phyloP scores from a whole-genome alignment of 2,888 invertebrate species.

The Charanyca ferruginea region DNA sequence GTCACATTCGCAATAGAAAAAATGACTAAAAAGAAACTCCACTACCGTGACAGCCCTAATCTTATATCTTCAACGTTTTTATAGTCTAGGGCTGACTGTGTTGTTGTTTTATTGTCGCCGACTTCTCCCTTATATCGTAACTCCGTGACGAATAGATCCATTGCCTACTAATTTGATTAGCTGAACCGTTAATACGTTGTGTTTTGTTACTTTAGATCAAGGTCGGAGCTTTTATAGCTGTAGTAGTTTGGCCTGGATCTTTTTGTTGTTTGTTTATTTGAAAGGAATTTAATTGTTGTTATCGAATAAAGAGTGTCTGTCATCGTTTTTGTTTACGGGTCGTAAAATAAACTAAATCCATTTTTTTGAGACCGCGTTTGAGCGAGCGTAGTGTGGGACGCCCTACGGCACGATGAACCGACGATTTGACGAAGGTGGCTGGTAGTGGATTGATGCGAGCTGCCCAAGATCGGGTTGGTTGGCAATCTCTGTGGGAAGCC shows the following conservation, averaged over 20 bases:
- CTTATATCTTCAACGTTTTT: slow-evolving; percentile 55
- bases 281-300: slow-evolving; percentile 2
- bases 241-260: slow-evolving; percentile 28
- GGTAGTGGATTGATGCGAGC: too few relatives aligned
- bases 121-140: slow-evolving; percentile 54
- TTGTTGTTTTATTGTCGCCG: slow-evolving; percentile 57
- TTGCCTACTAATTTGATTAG: slow-evolving; percentile 64
- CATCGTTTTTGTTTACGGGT: not conserved
- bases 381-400: too few relatives aligned
- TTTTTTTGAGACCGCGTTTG: too few relatives aligned
- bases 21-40: not conserved
- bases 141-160: slow-evolving; percentile 50
- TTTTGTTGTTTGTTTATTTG: slow-evolving; percentile 31
- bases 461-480: too few relatives aligned
- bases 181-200: slow-evolving; percentile 49
- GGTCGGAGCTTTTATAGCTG: slow-evolving; percentile 21
- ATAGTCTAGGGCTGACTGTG: slow-evolving; percentile 50
- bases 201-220: slow-evolving; percentile 36
- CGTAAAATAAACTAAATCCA: not conserved
- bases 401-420: too few relatives aligned
- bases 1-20: too few relatives aligned
- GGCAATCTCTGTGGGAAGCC: too few relatives aligned
- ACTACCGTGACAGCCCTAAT: slow-evolving; percentile 48
- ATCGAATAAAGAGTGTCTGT: not conserved
- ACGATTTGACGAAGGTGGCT: too few relatives aligned